phyloP scores from a whole-genome alignment of 1,140 invertebrate genomes.

The Aphidius gifuensis region DNA sequence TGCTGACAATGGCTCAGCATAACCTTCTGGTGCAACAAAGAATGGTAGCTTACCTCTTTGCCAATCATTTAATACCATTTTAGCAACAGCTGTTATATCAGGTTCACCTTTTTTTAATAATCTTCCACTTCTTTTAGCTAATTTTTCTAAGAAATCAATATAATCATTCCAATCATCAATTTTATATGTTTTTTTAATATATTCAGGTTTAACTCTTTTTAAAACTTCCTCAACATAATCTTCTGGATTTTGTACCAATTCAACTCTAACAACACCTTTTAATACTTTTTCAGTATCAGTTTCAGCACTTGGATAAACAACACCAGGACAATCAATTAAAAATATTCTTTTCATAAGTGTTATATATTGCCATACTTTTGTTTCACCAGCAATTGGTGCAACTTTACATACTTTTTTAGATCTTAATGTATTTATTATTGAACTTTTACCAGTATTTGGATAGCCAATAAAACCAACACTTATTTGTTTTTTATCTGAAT shows the following conservation, averaged over 20 bases:
- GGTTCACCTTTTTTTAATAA: slow-evolving; percentile 95
- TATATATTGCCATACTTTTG: slow-evolving; percentile 99
- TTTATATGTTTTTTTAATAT: slow-evolving; percentile 90
- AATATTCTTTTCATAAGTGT: slow-evolving; percentile 97
- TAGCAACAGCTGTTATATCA: slow-evolving; percentile 81
- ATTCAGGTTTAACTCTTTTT: slow-evolving; percentile 84
- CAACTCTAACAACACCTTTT: slow-evolving; percentile 93
- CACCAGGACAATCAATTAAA: slow-evolving; percentile 97
- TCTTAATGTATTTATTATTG: slow-evolving; percentile 93
- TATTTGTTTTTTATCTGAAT: slow-evolving; percentile 96
- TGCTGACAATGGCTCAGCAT: slow-evolving; percentile 61
- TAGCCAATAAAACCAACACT: slow-evolving; percentile 99
- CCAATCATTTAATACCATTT: slow-evolving; percentile 98
- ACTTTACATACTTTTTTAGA: slow-evolving; percentile 97
- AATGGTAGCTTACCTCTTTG: slow-evolving; percentile 96
- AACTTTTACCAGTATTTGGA: slow-evolving; percentile 98
- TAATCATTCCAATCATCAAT: slow-evolving; percentile 74
- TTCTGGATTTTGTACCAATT: slow-evolving; percentile 90
- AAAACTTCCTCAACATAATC: slow-evolving; percentile 89
- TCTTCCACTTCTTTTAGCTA: slow-evolving; percentile 83
- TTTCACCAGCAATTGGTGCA: slow-evolving; percentile 98
- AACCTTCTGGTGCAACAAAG: slow-evolving; percentile 82
- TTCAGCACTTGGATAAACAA: slow-evolving; percentile 93
- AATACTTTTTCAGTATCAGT: slow-evolving; percentile 94
- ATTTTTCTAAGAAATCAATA: slow-evolving; percentile 89